A percentile compares a stretch with the other conserved stretches of the same genome.
phyloP scores from a whole-genome alignment of 2,888 invertebrate species.

The Phymatocera aterrima region DNA sequence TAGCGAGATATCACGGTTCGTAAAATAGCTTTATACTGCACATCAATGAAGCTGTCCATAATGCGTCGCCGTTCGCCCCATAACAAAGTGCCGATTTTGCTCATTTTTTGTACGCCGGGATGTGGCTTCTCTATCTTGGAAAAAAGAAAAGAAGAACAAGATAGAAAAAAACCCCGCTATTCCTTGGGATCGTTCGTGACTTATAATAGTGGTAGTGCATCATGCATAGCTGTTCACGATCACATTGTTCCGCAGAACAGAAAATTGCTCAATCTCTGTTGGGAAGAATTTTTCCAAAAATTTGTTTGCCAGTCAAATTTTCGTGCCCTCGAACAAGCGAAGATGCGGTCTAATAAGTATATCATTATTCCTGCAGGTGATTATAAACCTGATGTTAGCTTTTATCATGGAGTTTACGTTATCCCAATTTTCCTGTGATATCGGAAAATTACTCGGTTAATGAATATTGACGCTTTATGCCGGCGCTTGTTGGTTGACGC shows the following conservation, averaged over 20 bases:
- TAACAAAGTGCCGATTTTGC: slow-evolving; percentile 7
- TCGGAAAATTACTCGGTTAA: slow-evolving; percentile 56
- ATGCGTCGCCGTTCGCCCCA: neutral
- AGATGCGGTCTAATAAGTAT: no score
- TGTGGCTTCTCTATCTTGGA: neutral
- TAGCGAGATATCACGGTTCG: slow-evolving; percentile 42
- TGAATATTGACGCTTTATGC: slow-evolving; percentile 52
- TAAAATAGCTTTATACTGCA: slow-evolving; percentile 41
- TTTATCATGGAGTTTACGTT: slow-evolving; percentile 54
- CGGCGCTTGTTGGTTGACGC: slow-evolving; percentile 31
- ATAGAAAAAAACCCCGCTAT: neutral
- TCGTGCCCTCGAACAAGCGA: no score
- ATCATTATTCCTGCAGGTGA: no score
- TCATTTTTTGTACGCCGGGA: neutral
- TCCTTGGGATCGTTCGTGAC: no score
- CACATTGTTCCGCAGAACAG: no score
- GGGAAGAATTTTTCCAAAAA: no score
- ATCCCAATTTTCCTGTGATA: slow-evolving; percentile 57
- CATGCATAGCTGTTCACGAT: no score
- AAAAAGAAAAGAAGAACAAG: neutral
- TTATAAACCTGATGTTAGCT: slow-evolving; percentile 36
- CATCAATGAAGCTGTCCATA: neutral
- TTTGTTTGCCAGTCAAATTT: no score
- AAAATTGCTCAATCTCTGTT: no score
- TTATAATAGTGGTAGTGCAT: no score